Base-by-base conservation (phyloP, 2,113 vertebrate species). In the Eptatretus burgeri region DNA sequence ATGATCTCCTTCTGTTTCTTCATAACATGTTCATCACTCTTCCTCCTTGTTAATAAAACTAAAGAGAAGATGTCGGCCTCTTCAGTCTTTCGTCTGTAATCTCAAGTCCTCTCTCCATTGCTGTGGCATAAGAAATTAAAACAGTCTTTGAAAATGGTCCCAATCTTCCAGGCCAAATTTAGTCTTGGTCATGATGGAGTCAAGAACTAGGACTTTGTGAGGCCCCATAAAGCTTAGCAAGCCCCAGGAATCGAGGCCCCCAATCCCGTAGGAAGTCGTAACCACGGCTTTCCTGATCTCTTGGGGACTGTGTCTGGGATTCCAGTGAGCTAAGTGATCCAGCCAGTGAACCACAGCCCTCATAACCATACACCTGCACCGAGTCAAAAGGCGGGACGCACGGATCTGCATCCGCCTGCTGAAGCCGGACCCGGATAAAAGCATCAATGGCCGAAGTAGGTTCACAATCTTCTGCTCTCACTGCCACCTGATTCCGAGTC, bases 331-430 rank as follows among this genome's bases (percentile, higher is more conserved):
- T 20, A 2, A 60, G 56, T 12, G 56, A 60, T n/a, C 56, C 56
- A 20, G 56, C 81, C 0, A 81, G 80, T 19, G 82, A 84, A n/a
- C 81, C 82, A 2, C 75, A 77, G 66, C 83, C 83, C 69, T 85
- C 83, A 64, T 82, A 78, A 64, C 83, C 82, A 10, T 83, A 86
- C 66, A 86, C 78, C 73, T 86, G 83, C 70, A 86, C 81, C 10
- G 79, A 88, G 70, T 88, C 84, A 60, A 83, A 86, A 1, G 84
- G 84, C 0, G 84, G 83, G 71, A 82, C 79, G 0, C 80, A 74
- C 14, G 81, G 82, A 74, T 88, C 83, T 63, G 79, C 77, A 8
- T 82, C 82, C 51, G 81, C 81, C 74, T 85, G 82, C 11, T 76
- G 78, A 10, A 88, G 76, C 13, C 84, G 78, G 52, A 82, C 72